phyloP scores from a whole-genome alignment of 1,140 invertebrate species.

The Helicoverpa armigera region DNA sequence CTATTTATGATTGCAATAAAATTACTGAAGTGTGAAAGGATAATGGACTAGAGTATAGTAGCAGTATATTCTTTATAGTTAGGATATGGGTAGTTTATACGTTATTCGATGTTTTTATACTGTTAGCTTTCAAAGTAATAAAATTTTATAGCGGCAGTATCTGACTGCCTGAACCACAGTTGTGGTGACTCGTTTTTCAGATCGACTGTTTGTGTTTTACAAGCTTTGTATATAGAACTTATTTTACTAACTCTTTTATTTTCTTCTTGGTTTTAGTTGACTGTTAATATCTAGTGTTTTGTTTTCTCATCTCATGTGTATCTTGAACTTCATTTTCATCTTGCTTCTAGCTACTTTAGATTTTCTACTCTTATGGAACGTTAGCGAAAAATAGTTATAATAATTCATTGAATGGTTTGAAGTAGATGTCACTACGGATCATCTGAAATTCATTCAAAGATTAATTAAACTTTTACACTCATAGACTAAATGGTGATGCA shows the following conservation, averaged over 20 bases:
- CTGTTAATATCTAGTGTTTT: slow-evolving; percentile 1
- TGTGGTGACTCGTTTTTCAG: slow-evolving; percentile 22
- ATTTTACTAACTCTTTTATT: slow-evolving; percentile 36
- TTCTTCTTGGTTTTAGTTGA: slow-evolving; percentile 24
- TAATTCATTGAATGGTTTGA: background rate
- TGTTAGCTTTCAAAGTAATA: slow-evolving; percentile 24
- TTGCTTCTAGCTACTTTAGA: slow-evolving; percentile 36
- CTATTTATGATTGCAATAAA: background rate
- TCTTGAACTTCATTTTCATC: slow-evolving; percentile 26
- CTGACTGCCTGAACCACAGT: background rate
- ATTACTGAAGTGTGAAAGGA: background rate
- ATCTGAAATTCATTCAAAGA: background rate
- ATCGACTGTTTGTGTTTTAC: slow-evolving; percentile 1
- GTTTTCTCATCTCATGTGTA: slow-evolving; percentile 34
- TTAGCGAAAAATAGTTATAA: background rate
- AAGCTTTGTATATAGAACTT: slow-evolving; percentile 37
- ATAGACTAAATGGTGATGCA: background rate
- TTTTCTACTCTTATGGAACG: background rate
- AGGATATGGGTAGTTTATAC: background rate
- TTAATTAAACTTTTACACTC: background rate
- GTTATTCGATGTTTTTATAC: slow-evolving; percentile 15
- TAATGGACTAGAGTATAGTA: background rate
- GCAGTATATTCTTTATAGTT: background rate
- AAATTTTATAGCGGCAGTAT: slow-evolving; percentile 30
- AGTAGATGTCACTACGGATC: background rate